These are phyloP conservation scores for Cordilura impudica DNA, from an alignment of 2,888 invertebrate species.

Conservation along the genomic window DNA sequence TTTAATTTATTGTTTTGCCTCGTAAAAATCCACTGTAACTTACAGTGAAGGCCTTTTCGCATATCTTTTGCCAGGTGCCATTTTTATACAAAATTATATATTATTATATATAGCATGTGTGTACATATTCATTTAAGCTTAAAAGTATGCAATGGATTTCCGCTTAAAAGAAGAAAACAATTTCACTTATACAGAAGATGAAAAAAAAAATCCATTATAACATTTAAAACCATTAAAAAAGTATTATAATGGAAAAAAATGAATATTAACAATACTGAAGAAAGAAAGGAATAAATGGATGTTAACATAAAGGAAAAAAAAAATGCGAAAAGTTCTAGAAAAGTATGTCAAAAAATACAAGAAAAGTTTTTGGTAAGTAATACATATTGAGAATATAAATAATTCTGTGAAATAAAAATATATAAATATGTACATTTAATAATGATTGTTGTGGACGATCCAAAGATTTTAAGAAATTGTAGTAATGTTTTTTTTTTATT, in stretches of 20 bases:
- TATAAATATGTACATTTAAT: neutral
- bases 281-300: constrained; percentile 42
- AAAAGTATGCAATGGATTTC: constrained; percentile 57
- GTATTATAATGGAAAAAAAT: constrained; percentile 19
- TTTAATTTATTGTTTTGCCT: too few species aligned
- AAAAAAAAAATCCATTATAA: constrained; percentile 55
- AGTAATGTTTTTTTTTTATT: too few species aligned
- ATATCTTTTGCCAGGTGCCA: neutral
- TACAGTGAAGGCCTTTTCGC: too few species aligned
- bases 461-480: neutral
- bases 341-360: neutral
- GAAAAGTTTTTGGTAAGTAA: neutral
- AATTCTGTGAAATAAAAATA: neutral
- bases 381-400: neutral
- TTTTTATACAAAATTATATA: too few species aligned
- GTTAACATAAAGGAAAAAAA: constrained; percentile 54
- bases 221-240: constrained; percentile 55
- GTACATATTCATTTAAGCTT: neutral
- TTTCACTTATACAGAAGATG: neutral
- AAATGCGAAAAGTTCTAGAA: constrained; percentile 22
- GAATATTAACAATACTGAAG: constrained; percentile 20
- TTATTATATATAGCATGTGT: too few species aligned
- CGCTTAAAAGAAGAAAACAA: constrained; percentile 5
- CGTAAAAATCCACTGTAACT: too few species aligned
- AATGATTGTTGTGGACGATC: neutral